These are phyloP conservation scores for Agelas oroides DNA, from an alignment of 37 sponge, comb jelly and placozoan species.

Conservation along the genomic window DNA sequence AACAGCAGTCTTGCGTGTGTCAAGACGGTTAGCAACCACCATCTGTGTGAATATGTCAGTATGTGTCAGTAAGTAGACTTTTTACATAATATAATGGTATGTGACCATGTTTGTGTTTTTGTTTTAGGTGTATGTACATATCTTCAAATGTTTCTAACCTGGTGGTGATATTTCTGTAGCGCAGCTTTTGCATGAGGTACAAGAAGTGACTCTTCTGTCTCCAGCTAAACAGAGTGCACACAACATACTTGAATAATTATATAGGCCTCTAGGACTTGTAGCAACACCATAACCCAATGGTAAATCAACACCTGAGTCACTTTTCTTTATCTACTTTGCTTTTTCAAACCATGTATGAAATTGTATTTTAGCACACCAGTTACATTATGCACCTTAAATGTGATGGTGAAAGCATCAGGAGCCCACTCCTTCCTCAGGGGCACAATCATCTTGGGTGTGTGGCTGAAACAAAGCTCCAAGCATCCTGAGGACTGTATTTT, in stretches of 20 bases:
- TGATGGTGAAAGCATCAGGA: conserved; percentile 83
- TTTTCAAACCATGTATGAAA: too few species aligned
- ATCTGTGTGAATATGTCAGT: conserved; percentile 58
- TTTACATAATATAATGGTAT: too few species aligned
- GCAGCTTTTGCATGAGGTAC: conserved; percentile 68
- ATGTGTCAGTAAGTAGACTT: background rate
- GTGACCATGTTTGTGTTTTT: background rate
- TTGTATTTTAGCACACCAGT: too few species aligned
- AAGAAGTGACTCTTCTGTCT: conserved; percentile 78
- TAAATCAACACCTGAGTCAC: too few species aligned
- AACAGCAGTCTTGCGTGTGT: conserved; percentile 44
- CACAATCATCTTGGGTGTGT: conserved; percentile 87
- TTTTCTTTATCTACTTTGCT: too few species aligned
- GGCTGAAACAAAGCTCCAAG: conserved; percentile 67
- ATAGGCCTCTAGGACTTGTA: too few species aligned
- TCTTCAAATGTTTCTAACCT: conserved; percentile 31
- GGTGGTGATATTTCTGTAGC: conserved; percentile 70
- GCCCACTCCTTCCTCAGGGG: conserved; percentile 80
- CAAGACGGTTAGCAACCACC: conserved; percentile 84
- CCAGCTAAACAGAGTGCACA: conserved; percentile 72
- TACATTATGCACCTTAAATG: conserved; percentile 86
- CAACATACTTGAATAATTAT: too few species aligned
- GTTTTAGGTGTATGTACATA: background rate
- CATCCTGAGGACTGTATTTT: conserved; percentile 84
- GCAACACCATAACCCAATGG: too few species aligned